Conservation (phyloP, 1,140 invertebrate genomes). For the Panulirus ornatus region DNA sequence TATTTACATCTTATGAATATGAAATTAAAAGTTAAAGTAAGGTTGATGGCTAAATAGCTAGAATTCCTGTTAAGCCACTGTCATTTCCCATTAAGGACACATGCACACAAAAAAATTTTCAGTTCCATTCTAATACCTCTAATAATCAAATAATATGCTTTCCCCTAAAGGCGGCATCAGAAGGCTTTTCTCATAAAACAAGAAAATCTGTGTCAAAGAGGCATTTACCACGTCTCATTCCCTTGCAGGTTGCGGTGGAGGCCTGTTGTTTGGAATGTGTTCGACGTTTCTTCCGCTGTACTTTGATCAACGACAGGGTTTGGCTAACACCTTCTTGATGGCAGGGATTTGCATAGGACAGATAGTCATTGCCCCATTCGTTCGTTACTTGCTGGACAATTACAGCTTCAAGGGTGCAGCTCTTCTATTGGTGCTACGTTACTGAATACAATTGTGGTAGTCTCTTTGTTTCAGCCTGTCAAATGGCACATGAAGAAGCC, state of each 20-base stretch:
- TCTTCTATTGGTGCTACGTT: conserved; percentile 81
- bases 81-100: too few relatives aligned
- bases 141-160: too few relatives aligned
- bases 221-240: too few relatives aligned
- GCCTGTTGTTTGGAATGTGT: conserved; percentile 64
- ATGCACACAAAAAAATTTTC: too few relatives aligned
- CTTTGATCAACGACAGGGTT: conserved; percentile 44
- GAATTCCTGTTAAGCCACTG: too few relatives aligned
- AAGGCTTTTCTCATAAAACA: too few relatives aligned
- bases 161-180: too few relatives aligned
- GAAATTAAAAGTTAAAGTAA: too few relatives aligned
- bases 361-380: conserved; percentile 20
- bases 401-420: conserved; percentile 37
- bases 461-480: conserved; percentile 44
- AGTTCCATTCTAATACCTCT: too few relatives aligned
- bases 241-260: conserved; percentile 22
- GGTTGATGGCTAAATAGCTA: too few relatives aligned
- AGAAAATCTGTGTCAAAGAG: too few relatives aligned
- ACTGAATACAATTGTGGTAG: conserved; percentile 84
- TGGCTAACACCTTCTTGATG: conserved; percentile 63
- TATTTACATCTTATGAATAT: too few relatives aligned
- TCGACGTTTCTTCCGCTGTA: conserved; percentile 46
- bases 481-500: conserved; percentile 57
- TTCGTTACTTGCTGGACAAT: conserved; percentile 14
- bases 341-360: conserved; percentile 20